Evolutionary conservation across 2,113 vertebrate species (phyloP), one percentile per base, ranked within the genome.

Genomic region (Notechis scutatus): DNA sequence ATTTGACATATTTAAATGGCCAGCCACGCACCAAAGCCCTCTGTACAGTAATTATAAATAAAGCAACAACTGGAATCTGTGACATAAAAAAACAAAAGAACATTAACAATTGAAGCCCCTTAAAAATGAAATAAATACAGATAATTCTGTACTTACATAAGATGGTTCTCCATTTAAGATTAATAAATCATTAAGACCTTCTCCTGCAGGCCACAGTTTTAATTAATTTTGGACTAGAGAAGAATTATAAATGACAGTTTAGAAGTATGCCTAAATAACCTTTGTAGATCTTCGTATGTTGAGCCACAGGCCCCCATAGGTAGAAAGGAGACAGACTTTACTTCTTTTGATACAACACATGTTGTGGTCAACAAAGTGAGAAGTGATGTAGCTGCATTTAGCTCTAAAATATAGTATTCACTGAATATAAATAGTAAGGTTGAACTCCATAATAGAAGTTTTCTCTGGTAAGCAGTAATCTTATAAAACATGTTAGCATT

Each of bases 181-280:
- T 95, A 89, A 93, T 26, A 94, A 21, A 18, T 96, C 90, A 87
- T 94, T 96, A 94, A 95, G 93, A 34, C 11, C 26, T 88, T 15
- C 39, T 50, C 74, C 85, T 93, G 14, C 20, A 95, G 45, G 45
- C 74, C 74, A 94, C 50, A 87, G 54, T 94, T 97, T 96, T 95
- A 94, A 96, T 96, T 91, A 95, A 91, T 34, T 93, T 18, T 90
- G 87, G 39, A 87, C 23, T 24, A 2, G 89, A 90, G 93, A 59
- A 59, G 20, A 89, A 87, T 91, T 64, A 94, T 94, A 94, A 94
- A 14, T 10, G 5, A 85, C 34, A 42, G 21, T 69, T 88, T 88
- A 23, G 85, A 95, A 93, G 50, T 18, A 29, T 88, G 57, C 87
- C 91, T 61, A 21, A 86, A 93, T 0, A 8, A 90, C 39, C 88